Base-by-base conservation (phyloP, 2,113 vertebrate genomes). In the Rallus limicola region DNA sequence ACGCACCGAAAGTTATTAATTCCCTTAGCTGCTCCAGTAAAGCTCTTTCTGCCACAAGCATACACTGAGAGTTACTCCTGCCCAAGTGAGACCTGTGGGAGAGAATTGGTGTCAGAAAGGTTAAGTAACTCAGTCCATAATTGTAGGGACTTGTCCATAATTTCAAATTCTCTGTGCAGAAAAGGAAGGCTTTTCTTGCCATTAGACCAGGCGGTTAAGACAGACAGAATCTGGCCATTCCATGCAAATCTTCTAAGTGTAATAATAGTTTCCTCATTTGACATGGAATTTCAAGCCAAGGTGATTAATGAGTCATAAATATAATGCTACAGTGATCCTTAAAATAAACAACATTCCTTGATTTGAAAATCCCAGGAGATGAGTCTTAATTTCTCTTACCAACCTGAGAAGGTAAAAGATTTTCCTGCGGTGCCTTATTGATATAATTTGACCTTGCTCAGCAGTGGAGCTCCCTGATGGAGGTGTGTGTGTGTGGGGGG, bases 391-490 rank as follows among this genome's bases (percentile, higher is more conserved):
- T 93, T 93, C 83, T 93, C 25, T 62, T 69, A 60, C 92, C 80
- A 79, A 62, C 58, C 56, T 82, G 77, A 65, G 86, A 84, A 84
- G 33, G 36, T 55, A 29, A 59, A 95, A 94, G 91, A 79, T 84
- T 95, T 92, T 96, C 78, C 86, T 94, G 88, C 81, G 55, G 84
- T 92, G 81, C 83, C 77, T 93, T 95, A 92, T 89, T 96, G 95
- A 92, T 96, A 92, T 58, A 79, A 92, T 93, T 93, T 96, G 96
- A 97, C 95, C 93, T 97, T 96, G 95, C 78, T 94, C 58, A 52
- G 86, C 83, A 85, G 80, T 48, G 83, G 82, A 92, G 58, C 91
- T 96, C 83, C 77, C 91, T 53, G 59, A 65, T 72, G 77, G 88
- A 91, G 88, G 46, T 50, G 75, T 50, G 36, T 50, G 36, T 36